These are phyloP conservation scores for Tetramorium bicarinatum DNA, from an alignment of 2,888 invertebrate species.

Conservation along the genomic window DNA sequence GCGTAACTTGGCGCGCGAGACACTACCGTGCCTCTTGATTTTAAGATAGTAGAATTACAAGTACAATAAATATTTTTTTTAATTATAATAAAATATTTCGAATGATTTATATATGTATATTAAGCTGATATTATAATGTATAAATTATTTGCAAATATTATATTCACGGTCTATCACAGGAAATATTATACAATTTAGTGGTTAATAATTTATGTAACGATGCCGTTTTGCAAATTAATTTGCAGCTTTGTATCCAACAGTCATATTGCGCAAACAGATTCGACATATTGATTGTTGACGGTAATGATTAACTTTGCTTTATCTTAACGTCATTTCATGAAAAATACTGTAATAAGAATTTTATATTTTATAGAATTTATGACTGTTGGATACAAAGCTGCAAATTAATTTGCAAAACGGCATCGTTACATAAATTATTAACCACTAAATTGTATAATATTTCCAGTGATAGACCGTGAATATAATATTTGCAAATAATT, in stretches of 20 bases:
- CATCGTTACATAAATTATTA: conserved; percentile 20
- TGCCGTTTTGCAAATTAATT: conserved; percentile 27
- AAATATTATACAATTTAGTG: not conserved
- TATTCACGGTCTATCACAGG: conserved; percentile 19
- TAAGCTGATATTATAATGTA: not conserved
- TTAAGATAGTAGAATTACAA: too few species aligned
- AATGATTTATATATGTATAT: too few species aligned
- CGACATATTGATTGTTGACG: not conserved
- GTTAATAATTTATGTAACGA: conserved; percentile 16
- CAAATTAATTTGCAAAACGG: conserved; percentile 25
- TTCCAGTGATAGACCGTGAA: conserved; percentile 18
- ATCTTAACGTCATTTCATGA: not conserved
- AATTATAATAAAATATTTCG: too few species aligned
- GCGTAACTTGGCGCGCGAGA: too few species aligned
- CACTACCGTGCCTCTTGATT: too few species aligned
- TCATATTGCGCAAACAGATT: not conserved
- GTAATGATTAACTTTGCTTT: not conserved
- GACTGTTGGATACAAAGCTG: not conserved
- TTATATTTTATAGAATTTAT: too few species aligned
- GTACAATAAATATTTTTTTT: too few species aligned
- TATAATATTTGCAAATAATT: conserved; percentile 10
- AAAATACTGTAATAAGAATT: not conserved
- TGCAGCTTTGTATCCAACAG: not conserved
- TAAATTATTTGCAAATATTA: conserved; percentile 8
- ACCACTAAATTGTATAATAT: not conserved